These are phyloP conservation scores for Polydesmus complanatus DNA, from an alignment of 2,888 invertebrate genomes.

Conservation along the genomic window DNA sequence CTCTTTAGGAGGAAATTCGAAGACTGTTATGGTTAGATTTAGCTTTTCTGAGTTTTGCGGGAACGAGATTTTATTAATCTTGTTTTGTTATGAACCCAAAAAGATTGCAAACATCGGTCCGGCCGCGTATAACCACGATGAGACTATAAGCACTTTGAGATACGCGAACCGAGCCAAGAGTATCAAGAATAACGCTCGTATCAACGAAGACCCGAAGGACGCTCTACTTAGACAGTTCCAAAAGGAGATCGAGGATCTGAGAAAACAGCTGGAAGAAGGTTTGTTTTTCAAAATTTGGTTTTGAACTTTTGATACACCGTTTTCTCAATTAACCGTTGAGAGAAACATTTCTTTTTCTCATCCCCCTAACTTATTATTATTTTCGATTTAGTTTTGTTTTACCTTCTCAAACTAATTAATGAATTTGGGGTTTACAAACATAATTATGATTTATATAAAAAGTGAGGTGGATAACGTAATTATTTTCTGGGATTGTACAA, in stretches of 20 bases:
- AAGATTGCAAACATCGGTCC: constrained; percentile 79
- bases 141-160: constrained; percentile 87
- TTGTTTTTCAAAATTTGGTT: too few species aligned
- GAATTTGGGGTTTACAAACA: too few species aligned
- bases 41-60: constrained; percentile 13
- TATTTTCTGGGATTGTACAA: too few species aligned
- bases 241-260: constrained; percentile 84
- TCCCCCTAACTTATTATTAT: too few species aligned
- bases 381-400: too few species aligned
- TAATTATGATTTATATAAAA: too few species aligned
- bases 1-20: constrained; percentile 90
- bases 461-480: too few species aligned
- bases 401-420: too few species aligned
- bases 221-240: constrained; percentile 90
- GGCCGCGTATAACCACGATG: constrained; percentile 89
- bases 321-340: too few species aligned
- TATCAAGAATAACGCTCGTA: constrained; percentile 86
- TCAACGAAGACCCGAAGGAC: constrained; percentile 96
- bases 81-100: neutral
- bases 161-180: constrained; percentile 97
- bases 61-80: neutral
- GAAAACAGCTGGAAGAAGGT: constrained; percentile 66
- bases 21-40: constrained; percentile 78
- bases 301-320: too few species aligned
- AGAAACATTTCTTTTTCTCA: too few species aligned